Percentiles rank a stretch among this genome's conserved stretches.
These are phyloP conservation scores for Alloplasta piceator DNA, from an alignment of 2,888 invertebrate genomes.

Conservation along the genomic window DNA sequence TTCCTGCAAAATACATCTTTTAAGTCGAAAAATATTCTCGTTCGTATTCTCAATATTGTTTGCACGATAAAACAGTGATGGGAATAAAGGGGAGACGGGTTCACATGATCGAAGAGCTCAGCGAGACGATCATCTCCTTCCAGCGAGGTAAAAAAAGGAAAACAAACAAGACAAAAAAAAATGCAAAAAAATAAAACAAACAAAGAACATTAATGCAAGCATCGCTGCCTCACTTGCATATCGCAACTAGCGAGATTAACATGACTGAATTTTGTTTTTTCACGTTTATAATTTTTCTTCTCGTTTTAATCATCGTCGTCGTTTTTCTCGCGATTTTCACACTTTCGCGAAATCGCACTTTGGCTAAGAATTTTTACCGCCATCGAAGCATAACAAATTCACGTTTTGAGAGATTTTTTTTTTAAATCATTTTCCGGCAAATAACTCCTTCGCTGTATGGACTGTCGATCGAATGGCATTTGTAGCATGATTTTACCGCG, in stretches of 20 bases:
- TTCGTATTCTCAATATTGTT: conserved; percentile 74
- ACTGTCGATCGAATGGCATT: conserved; percentile 48
- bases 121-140: conserved; percentile 99
- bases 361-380: conserved; percentile 19
- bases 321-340: conserved; percentile 20
- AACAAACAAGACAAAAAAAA: conserved; percentile 57
- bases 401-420: conserved; percentile 19
- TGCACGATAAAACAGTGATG: conserved; percentile 90
- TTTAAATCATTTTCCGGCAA: conserved; percentile 9
- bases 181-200: conserved; percentile 40
- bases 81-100: conserved; percentile 99
- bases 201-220: conserved; percentile 71
- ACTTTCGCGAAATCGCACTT: background rate
- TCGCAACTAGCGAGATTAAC: conserved; percentile 64
- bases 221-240: conserved; percentile 73
- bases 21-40: conserved; percentile 58
- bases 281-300: conserved; percentile 40
- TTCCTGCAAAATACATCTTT: conserved; percentile 3
- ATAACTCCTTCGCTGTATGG: conserved; percentile 50
- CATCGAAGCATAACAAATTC: conserved; percentile 42
- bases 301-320: conserved; percentile 53
- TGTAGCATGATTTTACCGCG: conserved; percentile 31
- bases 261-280: conserved; percentile 48
- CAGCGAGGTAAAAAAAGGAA: conserved; percentile 94
- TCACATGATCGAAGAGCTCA: conserved; percentile 99